Base-by-base conservation (phyloP, 2,113 vertebrate species). In the Tretioscincus oriximinensis region DNA sequence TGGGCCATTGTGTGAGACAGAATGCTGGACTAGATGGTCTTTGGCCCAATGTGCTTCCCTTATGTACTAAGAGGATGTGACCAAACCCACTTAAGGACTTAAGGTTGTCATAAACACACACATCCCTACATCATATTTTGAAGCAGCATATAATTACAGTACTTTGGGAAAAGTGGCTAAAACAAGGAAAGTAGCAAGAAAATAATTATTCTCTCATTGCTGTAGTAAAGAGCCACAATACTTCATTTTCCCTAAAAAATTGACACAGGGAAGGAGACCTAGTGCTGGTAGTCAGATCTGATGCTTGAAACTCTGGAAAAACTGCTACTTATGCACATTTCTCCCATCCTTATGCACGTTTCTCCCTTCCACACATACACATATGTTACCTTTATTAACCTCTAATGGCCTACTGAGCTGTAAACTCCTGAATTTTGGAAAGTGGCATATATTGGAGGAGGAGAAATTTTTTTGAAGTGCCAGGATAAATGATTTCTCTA, bases 121-220 rank as follows among this genome's bases (percentile, higher is more conserved):
- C 54, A 58, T 14, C 16, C 14, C 16, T 14, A 51, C 54, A 16
- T 4, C 16, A 54, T 2, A 70, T 35, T 58, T 58, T 58, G 18
- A 58, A 58, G 14, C 18, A 58, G 54, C 16, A 58, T 58, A 58
- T 58, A n/a, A 58, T 58, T 16, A 58, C 54, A 82, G 6, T 9
- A 58, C 26, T 31, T 31, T 63, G 35, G 20, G 51, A 28, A 31
- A 21, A 71, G 31, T 47, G 35, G 5, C 45, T 65, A 64, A 58
- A 81, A 78, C 16, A 54, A 67, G 26, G 45, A 26, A 67, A 68
- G 51, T 29, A 22, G 7, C 35, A n/a, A 29, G 26, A 58, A 54
- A 81, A 58, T 74, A 29, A 22, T n/a, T 21, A 78, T 80, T 80
- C 71, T 54, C 61, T 75, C 12, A 21, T 6, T 63, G 29, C 18